phyloP scores from a whole-genome alignment of 2,797 vertebrate genomes.

The Lates japonicus region DNA sequence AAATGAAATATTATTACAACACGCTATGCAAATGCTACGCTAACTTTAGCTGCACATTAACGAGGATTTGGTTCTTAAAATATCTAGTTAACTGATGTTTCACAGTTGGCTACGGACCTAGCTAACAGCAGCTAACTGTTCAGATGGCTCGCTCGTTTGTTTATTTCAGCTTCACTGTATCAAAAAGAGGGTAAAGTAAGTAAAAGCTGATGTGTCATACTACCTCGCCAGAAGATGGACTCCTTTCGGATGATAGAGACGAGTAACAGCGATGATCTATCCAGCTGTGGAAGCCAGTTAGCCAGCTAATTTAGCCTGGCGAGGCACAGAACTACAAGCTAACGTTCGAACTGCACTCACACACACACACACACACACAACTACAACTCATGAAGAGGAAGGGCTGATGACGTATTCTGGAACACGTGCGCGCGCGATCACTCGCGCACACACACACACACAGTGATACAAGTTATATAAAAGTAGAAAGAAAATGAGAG shows the following conservation, averaged over 20 bases:
- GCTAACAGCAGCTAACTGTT: constrained; percentile 61
- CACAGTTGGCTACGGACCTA: constrained; percentile 62
- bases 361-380: constrained; percentile 18
- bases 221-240: constrained; percentile 59
- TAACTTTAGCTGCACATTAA: not conserved
- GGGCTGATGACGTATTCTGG: constrained; percentile 45
- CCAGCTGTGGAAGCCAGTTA: constrained; percentile 52
- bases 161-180: constrained; percentile 33
- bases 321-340: constrained; percentile 65
- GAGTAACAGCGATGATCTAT: constrained; percentile 26
- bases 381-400: constrained; percentile 65
- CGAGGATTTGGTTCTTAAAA: not conserved
- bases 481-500: not conserved
- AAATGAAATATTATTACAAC: not conserved
- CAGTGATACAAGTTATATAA: not conserved
- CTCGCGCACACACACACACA: not conserved
- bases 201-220: not conserved
- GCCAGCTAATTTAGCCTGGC: constrained; percentile 59
- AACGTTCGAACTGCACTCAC: constrained; percentile 31
- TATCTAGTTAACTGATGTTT: constrained; percentile 19
- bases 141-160: constrained; percentile 41
- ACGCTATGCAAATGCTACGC: not conserved
- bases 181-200: not conserved
- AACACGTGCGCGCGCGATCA: constrained; percentile 29
- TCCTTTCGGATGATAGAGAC: constrained; percentile 26